A percentile compares a stretch with the other conserved stretches of the same genome.
These are phyloP conservation scores for Tinea pellionella DNA, from an alignment of 2,888 invertebrate species.

Conservation along the genomic window DNA sequence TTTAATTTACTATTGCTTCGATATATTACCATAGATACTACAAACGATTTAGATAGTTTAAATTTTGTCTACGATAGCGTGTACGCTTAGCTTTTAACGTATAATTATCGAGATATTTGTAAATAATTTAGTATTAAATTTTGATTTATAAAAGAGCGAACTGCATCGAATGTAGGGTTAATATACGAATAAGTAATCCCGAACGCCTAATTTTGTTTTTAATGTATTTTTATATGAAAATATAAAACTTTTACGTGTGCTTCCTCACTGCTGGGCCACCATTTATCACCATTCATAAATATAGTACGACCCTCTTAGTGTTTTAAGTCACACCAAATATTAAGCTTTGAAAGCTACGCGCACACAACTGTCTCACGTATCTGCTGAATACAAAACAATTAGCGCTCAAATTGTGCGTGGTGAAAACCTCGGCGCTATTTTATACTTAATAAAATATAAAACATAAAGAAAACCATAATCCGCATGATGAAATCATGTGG, in stretches of 20 bases:
- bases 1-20: constrained; percentile 4
- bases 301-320: background rate
- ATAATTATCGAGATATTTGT: constrained; percentile 6
- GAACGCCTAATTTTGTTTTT: constrained; percentile 4
- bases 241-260: constrained; percentile 9
- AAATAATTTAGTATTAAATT: constrained; percentile 9
- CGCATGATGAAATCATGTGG: too few species aligned
- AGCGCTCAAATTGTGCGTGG: too few species aligned
- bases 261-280: constrained; percentile 12
- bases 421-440: too few species aligned
- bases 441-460: too few species aligned
- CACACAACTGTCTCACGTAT: background rate
- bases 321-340: background rate
- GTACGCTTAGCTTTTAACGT: constrained; percentile 13
- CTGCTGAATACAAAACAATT: too few species aligned
- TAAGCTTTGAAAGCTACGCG: background rate
- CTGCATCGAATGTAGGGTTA: constrained; percentile 12
- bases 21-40: background rate
- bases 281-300: background rate
- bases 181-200: background rate
- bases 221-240: constrained; percentile 11
- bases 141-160: constrained; percentile 12
- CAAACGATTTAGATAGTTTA: background rate
- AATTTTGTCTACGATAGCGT: background rate
- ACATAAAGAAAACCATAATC: too few species aligned